phyloP scores from a whole-genome alignment of 2,888 invertebrate species.

The Blastobasis lacticolella region DNA sequence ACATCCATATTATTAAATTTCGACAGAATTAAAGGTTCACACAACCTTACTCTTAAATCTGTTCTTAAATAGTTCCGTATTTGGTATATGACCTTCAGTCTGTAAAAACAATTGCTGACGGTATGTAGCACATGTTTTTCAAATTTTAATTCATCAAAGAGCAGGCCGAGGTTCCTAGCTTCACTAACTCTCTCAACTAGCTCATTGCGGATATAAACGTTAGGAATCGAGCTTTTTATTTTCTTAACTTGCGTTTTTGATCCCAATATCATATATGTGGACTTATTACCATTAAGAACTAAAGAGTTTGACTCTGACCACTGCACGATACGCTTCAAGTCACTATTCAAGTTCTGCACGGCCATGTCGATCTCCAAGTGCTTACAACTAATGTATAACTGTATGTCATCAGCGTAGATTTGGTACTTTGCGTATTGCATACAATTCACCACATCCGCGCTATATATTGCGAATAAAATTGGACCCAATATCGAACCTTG shows the following conservation, averaged over 20 bases:
- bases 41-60: too few species aligned
- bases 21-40: too few species aligned
- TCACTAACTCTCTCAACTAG: neutral
- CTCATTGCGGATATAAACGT: neutral
- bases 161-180: neutral
- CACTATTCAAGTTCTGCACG: neutral
- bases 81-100: neutral
- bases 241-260: neutral
- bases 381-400: neutral
- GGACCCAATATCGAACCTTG: constrained; percentile 10
- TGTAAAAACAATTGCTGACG: neutral
- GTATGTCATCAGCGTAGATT: neutral
- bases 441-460: neutral
- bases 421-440: neutral
- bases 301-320: neutral
- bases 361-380: neutral
- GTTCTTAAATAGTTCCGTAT: too few species aligned
- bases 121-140: neutral
- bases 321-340: neutral
- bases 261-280: neutral
- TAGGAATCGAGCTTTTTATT: neutral
- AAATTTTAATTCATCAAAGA: neutral
- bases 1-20: too few species aligned
- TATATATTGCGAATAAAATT: neutral
- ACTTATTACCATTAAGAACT: neutral